Conservation (phyloP, 2,797 vertebrate species). For the Megalops cyprinoides region DNA sequence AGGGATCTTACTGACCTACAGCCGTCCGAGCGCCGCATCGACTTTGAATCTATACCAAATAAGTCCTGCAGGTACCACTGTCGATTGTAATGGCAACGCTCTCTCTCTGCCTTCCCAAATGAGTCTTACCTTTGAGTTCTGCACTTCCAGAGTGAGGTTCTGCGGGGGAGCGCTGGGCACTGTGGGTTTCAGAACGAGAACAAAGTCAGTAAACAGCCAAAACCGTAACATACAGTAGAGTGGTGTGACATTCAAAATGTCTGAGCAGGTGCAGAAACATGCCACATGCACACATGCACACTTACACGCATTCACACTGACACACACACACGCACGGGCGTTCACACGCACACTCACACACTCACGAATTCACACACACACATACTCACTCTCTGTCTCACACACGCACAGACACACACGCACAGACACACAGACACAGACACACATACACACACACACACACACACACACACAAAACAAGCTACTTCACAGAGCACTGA, state of each 20-base stretch:
- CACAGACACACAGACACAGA: too few relatives aligned
- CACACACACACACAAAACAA: too few relatives aligned
- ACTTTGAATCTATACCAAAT: not conserved
- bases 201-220: conserved; percentile 2
- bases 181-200: conserved; percentile 58
- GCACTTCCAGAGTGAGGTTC: conserved; percentile 92
- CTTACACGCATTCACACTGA: too few relatives aligned
- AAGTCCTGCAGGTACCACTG: not conserved
- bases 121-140: conserved; percentile 92
- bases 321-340: too few relatives aligned
- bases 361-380: too few relatives aligned
- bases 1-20: not conserved
- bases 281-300: too few relatives aligned
- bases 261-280: not conserved
- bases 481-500: not conserved
- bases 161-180: conserved; percentile 94
- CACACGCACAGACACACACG: too few relatives aligned
- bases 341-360: too few relatives aligned
- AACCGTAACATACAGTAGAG: not conserved
- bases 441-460: too few relatives aligned
- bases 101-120: not conserved
- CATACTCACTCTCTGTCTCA: too few relatives aligned
- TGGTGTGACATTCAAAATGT: not conserved
- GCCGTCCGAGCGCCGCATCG: not conserved
- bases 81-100: not conserved